Percentiles rank a stretch among this genome's conserved stretches.
Conservation (phyloP, 2,888 invertebrate species). For the Marronus borbonicus region DNA sequence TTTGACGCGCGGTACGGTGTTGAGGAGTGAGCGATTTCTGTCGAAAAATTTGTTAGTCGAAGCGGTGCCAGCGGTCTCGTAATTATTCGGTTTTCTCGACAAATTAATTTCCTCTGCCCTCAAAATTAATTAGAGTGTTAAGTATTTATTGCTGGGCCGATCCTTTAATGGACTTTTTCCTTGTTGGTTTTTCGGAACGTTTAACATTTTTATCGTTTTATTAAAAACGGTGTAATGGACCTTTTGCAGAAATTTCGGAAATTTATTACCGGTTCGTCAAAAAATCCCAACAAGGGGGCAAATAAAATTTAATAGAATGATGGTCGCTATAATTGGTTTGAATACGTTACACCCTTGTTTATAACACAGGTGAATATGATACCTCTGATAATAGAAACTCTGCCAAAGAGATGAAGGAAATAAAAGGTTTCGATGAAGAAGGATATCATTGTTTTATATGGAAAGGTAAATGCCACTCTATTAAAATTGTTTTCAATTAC, state of each 20-base stretch:
- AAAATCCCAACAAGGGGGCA: too few species aligned
- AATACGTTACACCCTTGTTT: too few species aligned
- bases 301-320: too few species aligned
- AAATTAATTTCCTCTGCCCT: constrained; percentile 36
- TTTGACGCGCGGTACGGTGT: constrained; percentile 52
- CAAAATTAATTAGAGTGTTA: constrained; percentile 43
- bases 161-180: constrained; percentile 16
- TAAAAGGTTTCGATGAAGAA: too few species aligned
- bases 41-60: constrained; percentile 26
- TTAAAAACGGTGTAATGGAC: constrained; percentile 14
- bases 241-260: constrained; percentile 19
- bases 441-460: too few species aligned
- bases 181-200: constrained; percentile 24
- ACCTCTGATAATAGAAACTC: too few species aligned
- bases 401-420: too few species aligned
- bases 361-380: too few species aligned
- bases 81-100: constrained; percentile 37
- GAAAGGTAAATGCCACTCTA: too few species aligned
- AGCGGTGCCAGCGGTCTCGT: constrained; percentile 11
- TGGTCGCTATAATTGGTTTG: too few species aligned
- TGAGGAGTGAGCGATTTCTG: constrained; percentile 24
- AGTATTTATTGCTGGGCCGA: constrained; percentile 36
- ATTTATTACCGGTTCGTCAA: constrained; percentile 4
- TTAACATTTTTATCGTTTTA: constrained; percentile 34
- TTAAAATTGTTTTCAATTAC: too few species aligned